Percentiles rank a stretch among this genome's conserved stretches.
Conservation (phyloP, 2,797 vertebrate genomes). For the Atherinosoma microstoma region DNA sequence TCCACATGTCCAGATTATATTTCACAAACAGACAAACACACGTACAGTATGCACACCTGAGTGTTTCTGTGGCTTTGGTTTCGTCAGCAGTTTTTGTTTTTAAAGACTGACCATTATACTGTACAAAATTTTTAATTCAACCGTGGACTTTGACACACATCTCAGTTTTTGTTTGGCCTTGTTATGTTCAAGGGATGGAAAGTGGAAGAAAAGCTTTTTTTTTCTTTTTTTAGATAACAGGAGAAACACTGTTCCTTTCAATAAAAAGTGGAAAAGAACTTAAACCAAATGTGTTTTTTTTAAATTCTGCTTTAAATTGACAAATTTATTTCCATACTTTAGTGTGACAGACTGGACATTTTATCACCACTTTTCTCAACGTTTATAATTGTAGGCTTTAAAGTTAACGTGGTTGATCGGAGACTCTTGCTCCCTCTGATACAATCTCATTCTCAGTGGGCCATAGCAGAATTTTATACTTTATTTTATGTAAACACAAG, state of each 20-base stretch:
- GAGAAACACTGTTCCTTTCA: slow-evolving; percentile 80
- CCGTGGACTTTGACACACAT: slow-evolving; percentile 73
- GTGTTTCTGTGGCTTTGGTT: slow-evolving; percentile 71
- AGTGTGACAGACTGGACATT: neutral
- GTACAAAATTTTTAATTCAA: slow-evolving; percentile 87
- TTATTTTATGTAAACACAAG: neutral
- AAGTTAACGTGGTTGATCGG: neutral
- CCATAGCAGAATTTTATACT: neutral
- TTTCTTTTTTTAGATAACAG: slow-evolving; percentile 79
- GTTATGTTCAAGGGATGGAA: slow-evolving; percentile 77
- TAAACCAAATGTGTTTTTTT: slow-evolving; percentile 1
- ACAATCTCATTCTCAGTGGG: neutral
- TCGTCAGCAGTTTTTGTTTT: slow-evolving; percentile 85
- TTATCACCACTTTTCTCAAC: neutral
- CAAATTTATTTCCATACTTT: neutral
- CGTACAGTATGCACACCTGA: slow-evolving; percentile 43
- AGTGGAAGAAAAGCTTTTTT: slow-evolving; percentile 59
- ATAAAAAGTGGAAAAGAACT: slow-evolving; percentile 79
- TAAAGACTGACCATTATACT: slow-evolving; percentile 85
- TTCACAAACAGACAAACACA: slow-evolving; percentile 33
- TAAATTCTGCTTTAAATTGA: slow-evolving; percentile 8
- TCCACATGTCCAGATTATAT: slow-evolving; percentile 49
- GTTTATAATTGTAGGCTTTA: neutral
- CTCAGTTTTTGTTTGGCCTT: slow-evolving; percentile 80
- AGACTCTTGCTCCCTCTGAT: neutral